These are phyloP conservation scores for Platichthys stellatus DNA, from an alignment of 2,113 vertebrate species.

Conservation along the genomic window DNA sequence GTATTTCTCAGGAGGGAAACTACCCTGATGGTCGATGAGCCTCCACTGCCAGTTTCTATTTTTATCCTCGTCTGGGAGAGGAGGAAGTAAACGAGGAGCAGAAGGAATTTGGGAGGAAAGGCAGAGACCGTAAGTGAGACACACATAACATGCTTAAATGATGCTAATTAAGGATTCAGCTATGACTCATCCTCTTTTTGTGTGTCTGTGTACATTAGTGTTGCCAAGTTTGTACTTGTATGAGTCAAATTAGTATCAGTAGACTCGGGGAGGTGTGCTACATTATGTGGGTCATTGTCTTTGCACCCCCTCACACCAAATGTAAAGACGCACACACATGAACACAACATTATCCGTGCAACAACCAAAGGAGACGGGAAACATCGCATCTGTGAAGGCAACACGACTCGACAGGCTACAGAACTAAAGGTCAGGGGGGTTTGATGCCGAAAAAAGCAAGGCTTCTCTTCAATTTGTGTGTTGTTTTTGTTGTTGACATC, in stretches of 20 bases:
- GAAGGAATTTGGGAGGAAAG: constrained; percentile 37
- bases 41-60: constrained; percentile 41
- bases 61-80: constrained; percentile 36
- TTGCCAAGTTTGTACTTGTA: constrained; percentile 43
- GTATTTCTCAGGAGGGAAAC: background rate
- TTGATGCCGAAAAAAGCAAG: constrained; percentile 6
- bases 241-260: constrained; percentile 55
- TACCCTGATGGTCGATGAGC: background rate
- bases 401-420: constrained; percentile 36
- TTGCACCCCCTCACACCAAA: background rate
- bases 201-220: background rate
- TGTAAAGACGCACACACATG: background rate
- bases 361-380: constrained; percentile 11
- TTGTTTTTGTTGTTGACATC: constrained; percentile 5
- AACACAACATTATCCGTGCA: background rate
- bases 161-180: constrained; percentile 57
- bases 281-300: constrained; percentile 54
- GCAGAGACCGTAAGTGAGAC: constrained; percentile 43
- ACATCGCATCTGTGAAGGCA: constrained; percentile 16
- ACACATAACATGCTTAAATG: constrained; percentile 71
- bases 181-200: constrained; percentile 54
- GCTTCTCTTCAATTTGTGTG: background rate
- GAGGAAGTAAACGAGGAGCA: constrained; percentile 41
- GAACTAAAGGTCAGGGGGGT: constrained; percentile 36
- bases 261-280: constrained; percentile 43